A percentile compares a stretch with the other conserved stretches of the same genome.
phyloP scores from a whole-genome alignment of 2,888 invertebrate genomes.

The Ypsolopha sequella region DNA sequence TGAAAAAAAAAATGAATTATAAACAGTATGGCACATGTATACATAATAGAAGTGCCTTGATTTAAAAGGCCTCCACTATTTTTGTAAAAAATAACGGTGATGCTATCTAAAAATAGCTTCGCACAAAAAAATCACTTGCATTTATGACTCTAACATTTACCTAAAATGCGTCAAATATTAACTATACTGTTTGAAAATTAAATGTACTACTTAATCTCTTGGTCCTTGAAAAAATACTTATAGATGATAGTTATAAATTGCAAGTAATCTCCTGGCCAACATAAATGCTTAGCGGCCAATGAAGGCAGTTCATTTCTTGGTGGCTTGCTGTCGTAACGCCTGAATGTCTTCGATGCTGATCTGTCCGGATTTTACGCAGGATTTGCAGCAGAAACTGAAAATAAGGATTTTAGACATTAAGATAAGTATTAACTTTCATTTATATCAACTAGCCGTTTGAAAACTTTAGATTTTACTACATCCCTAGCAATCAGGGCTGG shows the following conservation, averaged over 20 bases:
- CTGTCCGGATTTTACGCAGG: constrained; percentile 76
- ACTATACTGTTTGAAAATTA: not conserved
- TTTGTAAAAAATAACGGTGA: too few relatives aligned
- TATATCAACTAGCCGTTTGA: not conserved
- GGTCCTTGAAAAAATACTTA: not conserved
- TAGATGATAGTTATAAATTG: not conserved
- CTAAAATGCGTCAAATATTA: not conserved
- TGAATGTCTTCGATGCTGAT: not conserved
- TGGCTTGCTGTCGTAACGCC: not conserved
- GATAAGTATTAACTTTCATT: not conserved
- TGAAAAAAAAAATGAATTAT: not conserved
- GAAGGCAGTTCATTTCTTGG: too few relatives aligned
- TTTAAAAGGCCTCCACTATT: too few relatives aligned
- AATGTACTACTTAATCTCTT: not conserved
- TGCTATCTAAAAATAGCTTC: too few relatives aligned
- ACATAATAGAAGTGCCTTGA: too few relatives aligned
- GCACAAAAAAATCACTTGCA: too few relatives aligned
- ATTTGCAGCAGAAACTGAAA: constrained; percentile 88
- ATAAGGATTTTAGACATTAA: not conserved
- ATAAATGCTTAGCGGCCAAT: too few relatives aligned
- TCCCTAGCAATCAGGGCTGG: too few relatives aligned
- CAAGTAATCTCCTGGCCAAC: not conserved
- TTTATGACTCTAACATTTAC: too few relatives aligned
- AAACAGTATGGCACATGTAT: too few relatives aligned
- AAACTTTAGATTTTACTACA: not conserved